phyloP scores from a whole-genome alignment of 1,140 invertebrate genomes.

The Notospermus geniculatus region DNA sequence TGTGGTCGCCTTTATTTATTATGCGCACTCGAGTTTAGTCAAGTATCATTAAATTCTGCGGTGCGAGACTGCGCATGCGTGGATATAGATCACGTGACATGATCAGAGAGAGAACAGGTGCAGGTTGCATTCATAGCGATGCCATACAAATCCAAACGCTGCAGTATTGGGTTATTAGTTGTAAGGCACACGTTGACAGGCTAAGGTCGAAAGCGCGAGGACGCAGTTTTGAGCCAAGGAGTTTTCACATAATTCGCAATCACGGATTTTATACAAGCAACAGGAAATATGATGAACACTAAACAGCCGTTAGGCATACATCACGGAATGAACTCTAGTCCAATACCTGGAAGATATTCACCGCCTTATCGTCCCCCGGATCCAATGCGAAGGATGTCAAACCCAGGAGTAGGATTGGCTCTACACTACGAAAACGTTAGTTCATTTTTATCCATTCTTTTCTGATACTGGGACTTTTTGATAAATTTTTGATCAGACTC shows the following conservation, averaged over 20 bases:
- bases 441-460: conserved; percentile 2
- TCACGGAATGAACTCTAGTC: conserved; percentile 4
- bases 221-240: neutral
- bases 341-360: neutral
- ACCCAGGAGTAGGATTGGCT: neutral
- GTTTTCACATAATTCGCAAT: conserved; percentile 2
- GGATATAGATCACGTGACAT: neutral
- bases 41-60: too few relatives aligned
- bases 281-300: conserved; percentile 2
- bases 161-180: neutral
- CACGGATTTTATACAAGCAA: neutral
- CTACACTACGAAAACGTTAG: conserved; percentile 1
- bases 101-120: conserved; percentile 9
- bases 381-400: conserved; percentile 9
- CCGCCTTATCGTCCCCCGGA: conserved; percentile 8
- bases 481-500: conserved; percentile 4
- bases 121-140: neutral
- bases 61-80: too few relatives aligned
- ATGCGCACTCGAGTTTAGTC: too few relatives aligned
- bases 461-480: neutral
- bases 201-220: neutral
- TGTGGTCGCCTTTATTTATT: too few relatives aligned
- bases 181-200: neutral
- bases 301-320: conserved; percentile 7
- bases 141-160: conserved; percentile 4